Evolutionary conservation across 2,113 vertebrate genomes (phyloP), one percentile per base, ranked within the genome.

Genomic region (Hippocampus barbouri): DNA sequence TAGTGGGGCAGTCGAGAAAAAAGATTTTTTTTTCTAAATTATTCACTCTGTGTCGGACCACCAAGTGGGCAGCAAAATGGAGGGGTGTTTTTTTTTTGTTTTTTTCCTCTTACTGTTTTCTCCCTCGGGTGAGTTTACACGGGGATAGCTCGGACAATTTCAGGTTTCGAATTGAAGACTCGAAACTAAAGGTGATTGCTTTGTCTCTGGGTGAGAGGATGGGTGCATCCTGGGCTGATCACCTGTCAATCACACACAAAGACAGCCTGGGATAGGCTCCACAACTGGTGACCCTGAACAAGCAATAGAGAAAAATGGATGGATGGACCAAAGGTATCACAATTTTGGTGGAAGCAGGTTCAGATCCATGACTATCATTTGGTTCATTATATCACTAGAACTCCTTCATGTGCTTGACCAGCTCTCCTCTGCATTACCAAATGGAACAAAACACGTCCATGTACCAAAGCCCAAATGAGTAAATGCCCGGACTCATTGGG

Each of bases 21-120:
- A 65, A n/a, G 75, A 79, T 74, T 47, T 72, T 76, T 78, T 67
- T 76, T 79, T 79, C 86, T 51, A 75, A 76, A 78, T 83, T 72
- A 83, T 82, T 77, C 76, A 80, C 78, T 74, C 67, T 57, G 57
- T 38, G 73, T 56, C 25, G 53, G 21, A 79, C 49, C 23, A 10
- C n/a, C 51, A 45, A 61, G 56, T 45, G 56, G 56, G 56, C 27
- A 18, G 27, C 59, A 61, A 30, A 34, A 61, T 71, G 57, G 53
- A 62, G 49, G 45, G 68, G 67, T 14, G 11, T 27, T 59, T 59
- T 25, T 59, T 25, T 25, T 53, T 81, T 87, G 79, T 81, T 82
- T 75, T 65, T 11, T 21, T 25, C 41, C 72, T 57, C 75, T n/a
- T 63, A 9, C 34, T n/a, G 20, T 41, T 34, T 40, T 63, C 60